These are phyloP conservation scores for Cirrhinus molitorella DNA, from an alignment of 2,797 vertebrate species.

Conservation along the genomic window DNA sequence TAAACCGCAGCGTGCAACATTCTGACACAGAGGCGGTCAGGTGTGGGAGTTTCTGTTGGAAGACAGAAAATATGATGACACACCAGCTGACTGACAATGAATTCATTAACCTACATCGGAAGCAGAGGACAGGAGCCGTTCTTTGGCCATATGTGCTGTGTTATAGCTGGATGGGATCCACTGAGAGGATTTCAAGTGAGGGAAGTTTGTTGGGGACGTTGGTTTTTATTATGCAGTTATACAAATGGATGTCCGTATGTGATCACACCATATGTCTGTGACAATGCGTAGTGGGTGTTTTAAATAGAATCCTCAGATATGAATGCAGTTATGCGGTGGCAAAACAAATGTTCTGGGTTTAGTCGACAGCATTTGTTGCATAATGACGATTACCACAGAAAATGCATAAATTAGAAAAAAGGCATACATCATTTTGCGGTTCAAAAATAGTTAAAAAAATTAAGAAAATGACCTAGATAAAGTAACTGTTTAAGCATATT, in stretches of 20 bases:
- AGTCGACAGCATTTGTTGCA: conserved; percentile 5
- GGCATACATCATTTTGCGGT: neutral
- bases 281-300: conserved; percentile 26
- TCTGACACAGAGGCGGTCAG: conserved; percentile 69
- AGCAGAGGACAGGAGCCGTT: conserved; percentile 75
- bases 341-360: neutral
- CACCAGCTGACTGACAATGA: conserved; percentile 69
- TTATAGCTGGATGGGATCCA: conserved; percentile 75
- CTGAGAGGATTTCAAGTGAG: conserved; percentile 72
- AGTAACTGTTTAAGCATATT: too few relatives aligned
- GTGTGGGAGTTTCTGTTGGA: conserved; percentile 71
- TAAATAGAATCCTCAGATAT: neutral
- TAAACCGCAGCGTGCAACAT: conserved; percentile 48
- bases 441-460: too few relatives aligned
- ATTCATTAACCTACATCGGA: conserved; percentile 83
- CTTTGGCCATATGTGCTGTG: conserved; percentile 74
- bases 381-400: neutral
- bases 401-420: neutral
- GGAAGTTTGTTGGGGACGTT: conserved; percentile 36
- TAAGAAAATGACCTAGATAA: too few relatives aligned
- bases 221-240: conserved; percentile 41
- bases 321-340: neutral
- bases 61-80: conserved; percentile 36
- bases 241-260: conserved; percentile 25
- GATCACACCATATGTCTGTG: conserved; percentile 24